Percentiles rank a stretch among this genome's conserved stretches.
Conservation (phyloP, 2,113 vertebrate species). For the Podiceps cristatus region DNA sequence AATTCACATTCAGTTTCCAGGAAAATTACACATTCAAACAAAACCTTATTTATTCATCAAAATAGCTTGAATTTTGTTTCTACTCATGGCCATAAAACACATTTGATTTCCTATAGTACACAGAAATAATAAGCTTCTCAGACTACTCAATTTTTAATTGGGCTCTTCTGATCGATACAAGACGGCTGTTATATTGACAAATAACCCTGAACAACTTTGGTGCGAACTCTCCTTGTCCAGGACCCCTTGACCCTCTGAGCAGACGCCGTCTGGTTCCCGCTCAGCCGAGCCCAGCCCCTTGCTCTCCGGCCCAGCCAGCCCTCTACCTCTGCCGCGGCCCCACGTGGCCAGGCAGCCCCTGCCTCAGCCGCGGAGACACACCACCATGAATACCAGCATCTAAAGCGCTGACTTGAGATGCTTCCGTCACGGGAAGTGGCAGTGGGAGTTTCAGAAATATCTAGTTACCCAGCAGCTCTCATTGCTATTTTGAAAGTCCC, state of each 20-base stretch:
- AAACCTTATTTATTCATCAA: neutral
- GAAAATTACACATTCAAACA: neutral
- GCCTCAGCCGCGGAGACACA: neutral
- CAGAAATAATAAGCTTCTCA: neutral
- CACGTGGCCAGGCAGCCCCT: rapidly evolving
- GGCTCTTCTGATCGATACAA: neutral
- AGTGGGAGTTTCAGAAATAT: conserved; percentile 8
- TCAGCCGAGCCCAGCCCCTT: neutral
- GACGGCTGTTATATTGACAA: neutral
- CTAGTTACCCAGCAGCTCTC: neutral
- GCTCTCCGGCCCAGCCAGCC: neutral
- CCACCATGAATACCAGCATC: neutral
- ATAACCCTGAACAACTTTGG: neutral
- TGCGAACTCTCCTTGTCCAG: neutral
- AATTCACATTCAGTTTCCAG: conserved; percentile 32
- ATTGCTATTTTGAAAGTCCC: neutral
- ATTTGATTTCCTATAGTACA: neutral
- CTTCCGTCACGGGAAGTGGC: conserved; percentile 32
- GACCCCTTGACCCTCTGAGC: neutral
- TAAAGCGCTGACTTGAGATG: conserved; percentile 7
- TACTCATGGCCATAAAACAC: neutral
- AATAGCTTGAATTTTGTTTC: neutral
- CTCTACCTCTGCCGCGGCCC: neutral
- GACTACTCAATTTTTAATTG: neutral
- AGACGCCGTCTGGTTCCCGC: rapidly evolving